Evolutionary conservation across 1,140 invertebrate species (phyloP).

Genomic region (Ceratina calcarata): DNA sequence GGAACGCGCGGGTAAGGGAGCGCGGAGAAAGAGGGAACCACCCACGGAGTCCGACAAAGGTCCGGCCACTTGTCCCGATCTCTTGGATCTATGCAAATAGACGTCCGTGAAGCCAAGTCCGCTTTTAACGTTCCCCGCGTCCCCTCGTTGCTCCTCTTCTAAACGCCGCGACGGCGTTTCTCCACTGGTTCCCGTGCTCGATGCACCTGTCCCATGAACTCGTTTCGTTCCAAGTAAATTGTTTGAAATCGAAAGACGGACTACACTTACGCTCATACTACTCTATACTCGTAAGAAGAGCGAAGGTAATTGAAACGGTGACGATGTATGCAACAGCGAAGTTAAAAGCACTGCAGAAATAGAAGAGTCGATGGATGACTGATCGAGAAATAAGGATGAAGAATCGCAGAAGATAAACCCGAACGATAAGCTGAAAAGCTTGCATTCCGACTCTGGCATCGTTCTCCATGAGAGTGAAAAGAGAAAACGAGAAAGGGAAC

Average conservation of each 20-base stretch:
- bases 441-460: too few species aligned
- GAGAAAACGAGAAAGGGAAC: too few species aligned
- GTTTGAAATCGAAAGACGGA: too few species aligned
- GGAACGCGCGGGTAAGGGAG: neutral
- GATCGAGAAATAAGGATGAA: too few species aligned
- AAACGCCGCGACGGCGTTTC: neutral
- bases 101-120: conserved; percentile 57
- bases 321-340: too few species aligned
- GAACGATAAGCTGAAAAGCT: too few species aligned
- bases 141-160: conserved; percentile 37
- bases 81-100: conserved; percentile 68
- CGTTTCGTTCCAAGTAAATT: neutral
- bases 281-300: too few species aligned
- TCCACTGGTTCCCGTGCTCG: neutral
- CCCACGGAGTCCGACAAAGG: conserved; percentile 50
- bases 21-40: conserved; percentile 24
- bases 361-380: too few species aligned
- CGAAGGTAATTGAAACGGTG: too few species aligned
- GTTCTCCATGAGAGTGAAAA: neutral
- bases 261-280: too few species aligned
- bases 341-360: too few species aligned
- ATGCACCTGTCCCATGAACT: conserved; percentile 30
- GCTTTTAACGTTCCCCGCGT: conserved; percentile 58
- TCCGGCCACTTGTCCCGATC: conserved; percentile 63
- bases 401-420: too few species aligned